phyloP scores from a whole-genome alignment of 2,888 invertebrate species.

The Toxonevra muliebris region DNA sequence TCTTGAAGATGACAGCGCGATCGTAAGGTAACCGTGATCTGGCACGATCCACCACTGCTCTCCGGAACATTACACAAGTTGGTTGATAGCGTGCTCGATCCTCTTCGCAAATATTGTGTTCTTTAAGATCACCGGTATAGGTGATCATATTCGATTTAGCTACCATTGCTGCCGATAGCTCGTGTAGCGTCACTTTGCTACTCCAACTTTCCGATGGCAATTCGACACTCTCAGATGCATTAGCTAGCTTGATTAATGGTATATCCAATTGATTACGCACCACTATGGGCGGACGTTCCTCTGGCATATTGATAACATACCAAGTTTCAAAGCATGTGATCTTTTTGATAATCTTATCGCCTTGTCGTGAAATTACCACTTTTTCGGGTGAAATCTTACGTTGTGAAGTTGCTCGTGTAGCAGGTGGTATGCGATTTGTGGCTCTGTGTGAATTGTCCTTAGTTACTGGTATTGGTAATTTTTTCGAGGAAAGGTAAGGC shows the following conservation, averaged over 20 bases:
- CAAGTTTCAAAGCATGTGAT: conserved; percentile 65
- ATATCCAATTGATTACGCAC: conserved; percentile 57
- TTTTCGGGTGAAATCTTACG: conserved; percentile 56
- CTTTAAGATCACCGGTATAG: conserved; percentile 60
- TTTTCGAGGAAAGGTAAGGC: conserved; percentile 27
- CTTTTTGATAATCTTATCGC: conserved; percentile 62
- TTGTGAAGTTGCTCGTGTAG: conserved; percentile 28
- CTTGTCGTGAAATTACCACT: conserved; percentile 58
- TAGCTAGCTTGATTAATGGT: conserved; percentile 60
- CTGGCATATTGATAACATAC: conserved; percentile 62
- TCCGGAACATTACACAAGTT: conserved; percentile 62
- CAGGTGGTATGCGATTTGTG: conserved; percentile 36
- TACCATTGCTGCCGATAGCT: conserved; percentile 50
- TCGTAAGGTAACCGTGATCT: conserved; percentile 61
- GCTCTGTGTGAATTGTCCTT: conserved; percentile 43
- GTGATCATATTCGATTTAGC: conserved; percentile 50
- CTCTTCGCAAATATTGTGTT: conserved; percentile 58
- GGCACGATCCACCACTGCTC: conserved; percentile 50
- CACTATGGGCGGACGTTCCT: conserved; percentile 42
- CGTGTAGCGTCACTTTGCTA: conserved; percentile 61
- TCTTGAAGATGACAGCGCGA: conserved; percentile 64
- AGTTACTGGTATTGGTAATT: conserved; percentile 29
- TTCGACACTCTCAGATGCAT: conserved; percentile 52
- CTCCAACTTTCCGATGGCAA: conserved; percentile 60
- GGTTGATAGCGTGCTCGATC: conserved; percentile 63